Evolutionary conservation across 1,140 invertebrate species (phyloP).

Genomic region (Gonatopus flavifemur): DNA sequence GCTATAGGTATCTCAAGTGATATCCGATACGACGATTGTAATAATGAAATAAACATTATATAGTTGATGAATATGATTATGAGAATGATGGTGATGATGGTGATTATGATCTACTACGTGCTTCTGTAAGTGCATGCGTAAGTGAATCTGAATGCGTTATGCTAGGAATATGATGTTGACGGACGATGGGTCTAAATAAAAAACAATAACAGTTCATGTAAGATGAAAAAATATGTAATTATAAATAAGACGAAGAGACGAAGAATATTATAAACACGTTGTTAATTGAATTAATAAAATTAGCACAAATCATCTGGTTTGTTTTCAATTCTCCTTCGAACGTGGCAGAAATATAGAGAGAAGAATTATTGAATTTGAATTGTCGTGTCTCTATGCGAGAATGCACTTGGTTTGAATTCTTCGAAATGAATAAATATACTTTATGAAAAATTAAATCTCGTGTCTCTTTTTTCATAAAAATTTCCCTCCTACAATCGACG

Average conservation of each 20-base stretch:
- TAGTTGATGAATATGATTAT: slow-evolving; percentile 25
- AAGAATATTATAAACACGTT: slow-evolving; percentile 60
- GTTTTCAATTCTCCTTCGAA: no score
- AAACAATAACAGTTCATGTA: slow-evolving; percentile 58
- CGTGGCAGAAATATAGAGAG: no score
- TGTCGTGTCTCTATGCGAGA: no score
- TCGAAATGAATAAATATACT: no score
- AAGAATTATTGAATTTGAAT: no score
- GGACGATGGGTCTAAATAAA: slow-evolving; percentile 56
- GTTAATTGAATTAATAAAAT: slow-evolving; percentile 61
- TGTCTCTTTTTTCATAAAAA: no score
- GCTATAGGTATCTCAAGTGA: slow-evolving; percentile 37
- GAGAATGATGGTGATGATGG: slow-evolving; percentile 20
- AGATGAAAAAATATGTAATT: slow-evolving; percentile 59
- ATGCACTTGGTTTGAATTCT: no score
- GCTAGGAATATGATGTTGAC: slow-evolving; percentile 46
- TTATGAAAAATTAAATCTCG: no score
- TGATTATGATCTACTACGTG: slow-evolving; percentile 33
- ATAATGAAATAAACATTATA: slow-evolving; percentile 33
- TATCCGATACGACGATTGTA: slow-evolving; percentile 35
- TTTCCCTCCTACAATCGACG: no score
- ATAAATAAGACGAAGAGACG: slow-evolving; percentile 56
- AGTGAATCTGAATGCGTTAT: slow-evolving; percentile 46
- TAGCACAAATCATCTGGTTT: slow-evolving; percentile 52
- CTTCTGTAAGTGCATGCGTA: slow-evolving; percentile 38